A percentile compares a stretch with the other conserved stretches of the same genome.
Conservation (phyloP, 1,140 invertebrate species). For the Melitaea cinxia region DNA sequence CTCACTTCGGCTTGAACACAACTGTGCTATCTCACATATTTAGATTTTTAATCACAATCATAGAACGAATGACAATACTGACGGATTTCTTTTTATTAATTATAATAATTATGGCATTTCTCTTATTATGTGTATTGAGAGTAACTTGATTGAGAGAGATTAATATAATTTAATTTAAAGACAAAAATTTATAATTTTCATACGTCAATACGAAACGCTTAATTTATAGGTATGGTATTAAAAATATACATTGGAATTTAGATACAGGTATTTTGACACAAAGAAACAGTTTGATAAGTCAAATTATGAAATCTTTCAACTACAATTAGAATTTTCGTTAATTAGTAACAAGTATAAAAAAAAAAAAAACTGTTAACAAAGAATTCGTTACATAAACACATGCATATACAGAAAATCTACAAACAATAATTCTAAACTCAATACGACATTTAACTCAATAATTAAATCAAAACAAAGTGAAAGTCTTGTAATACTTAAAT, state of each 20-base stretch:
- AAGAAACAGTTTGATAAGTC: not conserved
- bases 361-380: not conserved
- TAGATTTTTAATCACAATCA: not conserved
- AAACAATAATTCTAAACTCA: too few species aligned
- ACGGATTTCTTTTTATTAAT: too few species aligned
- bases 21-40: constrained; percentile 7
- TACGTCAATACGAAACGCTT: too few species aligned
- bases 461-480: not conserved
- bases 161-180: too few species aligned
- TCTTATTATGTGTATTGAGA: too few species aligned
- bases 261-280: too few species aligned
- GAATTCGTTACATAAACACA: not conserved
- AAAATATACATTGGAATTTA: too few species aligned
- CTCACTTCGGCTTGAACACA: constrained; percentile 18
- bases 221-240: too few species aligned
- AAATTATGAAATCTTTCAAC: not conserved
- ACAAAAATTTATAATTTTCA: too few species aligned
- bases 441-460: too few species aligned
- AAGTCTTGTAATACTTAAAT: not conserved
- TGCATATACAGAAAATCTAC: not conserved
- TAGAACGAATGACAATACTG: not conserved
- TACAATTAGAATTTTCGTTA: not conserved
- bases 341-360: not conserved
- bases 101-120: too few species aligned
- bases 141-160: too few species aligned